Evolutionary conservation across 2,113 vertebrate genomes (phyloP), one percentile per base, ranked within the genome.

Genomic region (Istiophorus platypterus): DNA sequence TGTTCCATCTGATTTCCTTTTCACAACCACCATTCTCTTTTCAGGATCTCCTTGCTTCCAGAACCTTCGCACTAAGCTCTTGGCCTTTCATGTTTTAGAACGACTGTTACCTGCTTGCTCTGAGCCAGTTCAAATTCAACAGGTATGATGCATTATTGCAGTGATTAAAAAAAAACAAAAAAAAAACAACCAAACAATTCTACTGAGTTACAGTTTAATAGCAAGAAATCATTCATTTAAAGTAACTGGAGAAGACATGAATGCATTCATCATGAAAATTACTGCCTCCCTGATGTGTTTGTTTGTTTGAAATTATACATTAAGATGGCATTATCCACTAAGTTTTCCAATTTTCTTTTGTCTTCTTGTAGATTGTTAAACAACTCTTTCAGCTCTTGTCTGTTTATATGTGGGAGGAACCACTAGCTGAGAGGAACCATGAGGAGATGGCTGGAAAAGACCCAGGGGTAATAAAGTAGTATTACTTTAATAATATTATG

Each of bases 1-100:
- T 9, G 5, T 71, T 17, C 7, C 3, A n/a, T 62, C 31, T 7
- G 31, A 27, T 58, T 72, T 7, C 9, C 31, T 7, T 17, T 66
- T 42, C 24, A 20, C 24, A 14, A 29, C 29, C 20, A 18, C 31
- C 4, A 3, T 76, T 20, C 42, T 56, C 20, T 78, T 34, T 78
- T 51, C 72, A 94, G 93, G 95, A 81, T 92, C 90, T 56, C 92
- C 93, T 34, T 86, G 65, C 77, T 93, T 95, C 83, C 90, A 93
- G 77, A 96, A 95, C 81, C 91, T 96, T 41, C 94, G 95, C 54
- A 95, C 95, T 17, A 95, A 95, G 67, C 93, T 96, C 78, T 81
- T 96, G 80, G 92, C 95, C 56, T 96, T 96, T 74, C 95, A 96
- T 65, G 94, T 96, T 83, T 91, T 96, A 67, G 95, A 96, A 80